These are phyloP conservation scores for Mustelus asterias DNA, from an alignment of 2,113 vertebrate species.

Conservation along the genomic window DNA sequence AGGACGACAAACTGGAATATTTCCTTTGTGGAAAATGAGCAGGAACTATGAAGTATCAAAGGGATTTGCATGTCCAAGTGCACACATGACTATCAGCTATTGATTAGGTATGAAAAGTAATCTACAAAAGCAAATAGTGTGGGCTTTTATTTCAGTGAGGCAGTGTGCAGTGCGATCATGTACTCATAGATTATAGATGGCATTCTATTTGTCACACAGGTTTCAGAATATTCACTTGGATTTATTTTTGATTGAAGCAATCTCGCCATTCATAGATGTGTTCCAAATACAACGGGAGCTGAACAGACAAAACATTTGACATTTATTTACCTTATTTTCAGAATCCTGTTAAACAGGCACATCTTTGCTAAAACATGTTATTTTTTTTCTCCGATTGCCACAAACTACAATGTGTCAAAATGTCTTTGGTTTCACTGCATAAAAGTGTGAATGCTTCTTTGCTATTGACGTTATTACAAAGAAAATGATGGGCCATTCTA, in stretches of 20 bases:
- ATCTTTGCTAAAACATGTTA: neutral
- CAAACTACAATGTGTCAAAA: neutral
- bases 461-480: neutral
- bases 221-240: neutral
- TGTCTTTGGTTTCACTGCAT: neutral
- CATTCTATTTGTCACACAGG: neutral
- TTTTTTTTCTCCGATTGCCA: neutral
- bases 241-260: neutral
- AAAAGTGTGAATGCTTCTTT: neutral
- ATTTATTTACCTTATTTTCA: conserved; percentile 29
- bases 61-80: neutral
- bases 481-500: neutral
- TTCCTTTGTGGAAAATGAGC: too few relatives aligned
- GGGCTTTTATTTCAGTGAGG: neutral
- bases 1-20: too few relatives aligned
- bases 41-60: too few relatives aligned
- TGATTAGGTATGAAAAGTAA: neutral
- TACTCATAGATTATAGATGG: neutral
- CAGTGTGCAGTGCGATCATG: neutral
- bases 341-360: neutral
- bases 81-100: neutral
- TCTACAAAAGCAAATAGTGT: neutral
- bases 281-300: neutral
- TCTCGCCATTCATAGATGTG: too few relatives aligned
- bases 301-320: neutral